These are phyloP conservation scores for Bradysia coprophila DNA, from an alignment of 1,140 invertebrate species.

Conservation along the genomic window DNA sequence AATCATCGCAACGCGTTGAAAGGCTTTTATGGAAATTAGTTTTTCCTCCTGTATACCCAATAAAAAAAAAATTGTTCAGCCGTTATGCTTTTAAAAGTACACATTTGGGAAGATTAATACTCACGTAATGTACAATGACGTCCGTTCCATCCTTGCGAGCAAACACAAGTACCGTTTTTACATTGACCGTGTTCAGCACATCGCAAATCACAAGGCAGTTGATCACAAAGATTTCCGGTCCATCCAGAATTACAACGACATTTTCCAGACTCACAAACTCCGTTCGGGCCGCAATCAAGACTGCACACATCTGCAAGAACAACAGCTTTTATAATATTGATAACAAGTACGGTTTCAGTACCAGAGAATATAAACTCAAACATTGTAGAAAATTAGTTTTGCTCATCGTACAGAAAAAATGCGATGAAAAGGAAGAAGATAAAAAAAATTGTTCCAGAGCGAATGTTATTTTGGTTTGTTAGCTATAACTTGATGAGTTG, in stretches of 20 bases:
- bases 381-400: too few relatives aligned
- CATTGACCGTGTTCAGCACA: conserved; percentile 92
- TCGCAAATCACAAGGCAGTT: conserved; percentile 71
- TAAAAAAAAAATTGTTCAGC: too few relatives aligned
- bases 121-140: conserved; percentile 89
- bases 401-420: too few relatives aligned
- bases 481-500: too few relatives aligned
- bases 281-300: conserved; percentile 78
- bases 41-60: too few relatives aligned
- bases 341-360: background rate
- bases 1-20: too few relatives aligned
- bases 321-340: too few relatives aligned
- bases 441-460: too few relatives aligned
- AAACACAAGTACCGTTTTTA: conserved; percentile 92
- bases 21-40: too few relatives aligned
- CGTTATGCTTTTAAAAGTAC: too few relatives aligned
- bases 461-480: too few relatives aligned
- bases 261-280: conserved; percentile 70
- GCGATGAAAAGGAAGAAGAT: background rate
- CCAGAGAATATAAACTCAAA: background rate
- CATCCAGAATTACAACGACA: conserved; percentile 83
- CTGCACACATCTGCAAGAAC: conserved; percentile 59
- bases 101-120: too few relatives aligned
- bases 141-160: conserved; percentile 94
- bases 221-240: conserved; percentile 80